phyloP scores from a whole-genome alignment of 1,140 invertebrate species.

The Lucilia cuprina region DNA sequence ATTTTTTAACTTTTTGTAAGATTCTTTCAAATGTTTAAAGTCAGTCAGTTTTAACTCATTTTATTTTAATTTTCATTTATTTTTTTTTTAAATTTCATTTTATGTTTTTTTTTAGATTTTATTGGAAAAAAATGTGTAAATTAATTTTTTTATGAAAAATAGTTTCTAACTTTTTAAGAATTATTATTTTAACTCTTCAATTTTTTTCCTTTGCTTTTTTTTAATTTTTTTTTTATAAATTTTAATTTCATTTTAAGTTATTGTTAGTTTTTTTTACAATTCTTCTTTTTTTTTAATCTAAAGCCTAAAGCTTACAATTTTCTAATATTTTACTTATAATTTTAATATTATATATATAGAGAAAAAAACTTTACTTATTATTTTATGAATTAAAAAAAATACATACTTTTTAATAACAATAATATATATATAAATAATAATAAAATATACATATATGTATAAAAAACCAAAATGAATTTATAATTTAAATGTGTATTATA shows the following conservation, averaged over 20 bases:
- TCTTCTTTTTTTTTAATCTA: not conserved
- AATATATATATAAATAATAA: not conserved
- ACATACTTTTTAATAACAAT: not conserved
- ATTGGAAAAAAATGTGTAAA: not conserved
- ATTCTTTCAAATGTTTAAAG: no score
- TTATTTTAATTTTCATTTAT: not conserved
- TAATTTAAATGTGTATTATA: slow-evolving; percentile 1
- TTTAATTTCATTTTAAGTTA: slow-evolving; percentile 8
- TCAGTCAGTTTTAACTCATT: not conserved
- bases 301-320: slow-evolving; percentile 1
- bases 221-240: not conserved
- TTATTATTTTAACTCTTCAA: not conserved
- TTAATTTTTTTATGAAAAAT: not conserved
- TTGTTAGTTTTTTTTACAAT: not conserved
- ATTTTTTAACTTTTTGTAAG: no score
- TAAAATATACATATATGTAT: not conserved
- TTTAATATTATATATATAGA: not conserved
- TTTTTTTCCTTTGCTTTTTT: not conserved
- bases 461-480: slow-evolving; percentile 22
- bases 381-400: slow-evolving; percentile 6
- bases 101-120: slow-evolving; percentile 10
- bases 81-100: not conserved
- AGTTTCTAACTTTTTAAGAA: no score
- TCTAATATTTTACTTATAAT: not conserved
- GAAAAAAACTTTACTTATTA: not conserved